Percentiles rank a stretch among this genome's conserved stretches.
Evolutionary conservation across 2,888 invertebrate species (phyloP).

Genomic region (Papilio protenor): DNA sequence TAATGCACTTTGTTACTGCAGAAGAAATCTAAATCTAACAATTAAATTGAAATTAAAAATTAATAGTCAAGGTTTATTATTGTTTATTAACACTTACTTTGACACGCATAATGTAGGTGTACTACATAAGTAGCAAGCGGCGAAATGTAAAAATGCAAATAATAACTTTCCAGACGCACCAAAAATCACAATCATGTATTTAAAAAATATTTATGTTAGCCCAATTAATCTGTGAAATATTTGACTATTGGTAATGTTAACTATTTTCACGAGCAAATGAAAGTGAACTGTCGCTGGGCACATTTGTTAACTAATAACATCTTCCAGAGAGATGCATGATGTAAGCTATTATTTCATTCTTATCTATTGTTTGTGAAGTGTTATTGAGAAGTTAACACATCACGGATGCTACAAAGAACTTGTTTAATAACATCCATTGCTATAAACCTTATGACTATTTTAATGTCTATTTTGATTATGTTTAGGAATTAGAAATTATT

Average conservation of each 20-base stretch:
- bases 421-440: constrained; percentile 30
- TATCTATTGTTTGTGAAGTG: constrained; percentile 55
- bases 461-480: background rate
- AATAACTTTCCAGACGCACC: background rate
- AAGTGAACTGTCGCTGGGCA: background rate
- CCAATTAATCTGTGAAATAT: background rate
- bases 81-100: constrained; percentile 15
- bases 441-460: constrained; percentile 12
- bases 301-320: constrained; percentile 6
- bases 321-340: constrained; percentile 12
- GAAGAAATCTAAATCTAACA: background rate
- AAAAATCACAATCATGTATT: background rate
- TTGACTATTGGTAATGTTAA: background rate
- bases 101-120: constrained; percentile 6
- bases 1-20: background rate
- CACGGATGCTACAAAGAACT: constrained; percentile 47
- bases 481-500: background rate
- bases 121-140: background rate
- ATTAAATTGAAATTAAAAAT: background rate
- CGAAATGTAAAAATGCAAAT: background rate
- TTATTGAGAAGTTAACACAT: constrained; percentile 49
- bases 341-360: constrained; percentile 52
- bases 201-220: background rate
- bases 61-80: background rate
- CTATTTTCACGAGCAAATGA: constrained; percentile 16